Evolutionary conservation across 1,140 invertebrate genomes (phyloP), one percentile per base, ranked within the genome.

Genomic region (Hycleus phaleratus): DNA sequence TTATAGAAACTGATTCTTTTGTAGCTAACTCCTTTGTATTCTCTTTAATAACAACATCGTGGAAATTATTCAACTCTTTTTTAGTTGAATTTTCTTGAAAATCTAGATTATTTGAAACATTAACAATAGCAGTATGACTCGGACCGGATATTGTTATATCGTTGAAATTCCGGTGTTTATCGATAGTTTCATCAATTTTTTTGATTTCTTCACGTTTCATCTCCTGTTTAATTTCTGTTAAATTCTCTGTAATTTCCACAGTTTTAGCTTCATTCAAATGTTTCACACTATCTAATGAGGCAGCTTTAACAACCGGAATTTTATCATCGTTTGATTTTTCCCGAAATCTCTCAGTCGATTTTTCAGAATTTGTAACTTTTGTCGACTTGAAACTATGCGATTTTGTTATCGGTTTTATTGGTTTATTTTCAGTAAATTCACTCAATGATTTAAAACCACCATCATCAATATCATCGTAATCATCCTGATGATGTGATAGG

Each of bases 341-440:
- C 25, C 8, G 42, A 52, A 45, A 48, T 10, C 42, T 54, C 24
- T 45, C 46, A 39, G 46, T 44, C 0, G 32, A 26, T 40, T 47
- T 18, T 56, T 56, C 53, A 2, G 7, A 6, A 45, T 8, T n/a
- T 24, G 24, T 40, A 38, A 39, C 48, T 26, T 74, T 69, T 4
- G 81, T 77, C 26, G 77, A 77, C 58, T 82, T 78, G 64, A 85
- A 85, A 67, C 83, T 85, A 49, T 83, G 80, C 4, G 83, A 83
- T 67, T 85, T 85, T 12, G 81, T 77, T 39, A 85, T 77, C 18
- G 78, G 77, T 65, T 78, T 81, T 52, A 75, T 67, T 10, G 70
- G 69, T 62, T 75, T 75, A 2, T 68, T 75, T 60, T 79, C 76
- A 10, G 42, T 75, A 54, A 60, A 73, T 73, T 73, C 76, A 62